Base-by-base conservation (phyloP, 2,888 invertebrate species). In the Strigamia transsilvanica region DNA sequence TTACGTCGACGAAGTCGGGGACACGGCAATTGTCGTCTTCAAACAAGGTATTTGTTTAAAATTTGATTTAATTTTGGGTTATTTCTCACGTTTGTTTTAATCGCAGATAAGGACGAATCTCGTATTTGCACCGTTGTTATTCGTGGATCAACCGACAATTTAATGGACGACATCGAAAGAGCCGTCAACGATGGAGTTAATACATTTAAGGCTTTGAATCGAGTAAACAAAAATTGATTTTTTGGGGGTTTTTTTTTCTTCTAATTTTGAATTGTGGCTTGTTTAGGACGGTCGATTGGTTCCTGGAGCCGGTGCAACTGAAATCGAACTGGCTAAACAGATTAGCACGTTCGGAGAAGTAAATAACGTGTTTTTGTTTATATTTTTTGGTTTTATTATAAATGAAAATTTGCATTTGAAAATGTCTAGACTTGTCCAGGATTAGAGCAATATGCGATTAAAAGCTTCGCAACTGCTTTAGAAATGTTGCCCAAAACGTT, bases 181-280 rank as follows among this genome's bases (percentile, higher is more conserved):
- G 97, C 99, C 34, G 93, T 99, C 86, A 98, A 99, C 89, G 99
- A 99, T 90, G 99, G 98, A 83, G 97, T 99, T 23, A 99, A 99
- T 88, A 98, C 97, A 42, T 99, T 96, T 89, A 99, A 99, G 88
- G 94, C 94, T 81, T 90, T 97, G 51, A 93, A 94, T 0, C 92
- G 93, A 87, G 95, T 91, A 85, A 85, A 85, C 82, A 56, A n/a
- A 6, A 7, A 18, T 27, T 15, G 23, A 6, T 77, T 77, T 27
- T 77, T 77, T 21, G 3, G n/a, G 4, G 21, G n/a, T n/a, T n/a
- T n/a, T n/a, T n/a, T n/a, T n/a, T n/a, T n/a, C n/a, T n/a, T n/a
- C n/a, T n/a, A n/a, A n/a, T n/a, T n/a, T n/a, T n/a, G n/a, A n/a
- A n/a, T n/a, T n/a, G n/a, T n/a, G n/a, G n/a, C n/a, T n/a, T n/a